Percentiles rank a stretch among this genome's conserved stretches.
Conservation (phyloP, 64 coral and sea anemone species). For the Trachythela sp. region DNA sequence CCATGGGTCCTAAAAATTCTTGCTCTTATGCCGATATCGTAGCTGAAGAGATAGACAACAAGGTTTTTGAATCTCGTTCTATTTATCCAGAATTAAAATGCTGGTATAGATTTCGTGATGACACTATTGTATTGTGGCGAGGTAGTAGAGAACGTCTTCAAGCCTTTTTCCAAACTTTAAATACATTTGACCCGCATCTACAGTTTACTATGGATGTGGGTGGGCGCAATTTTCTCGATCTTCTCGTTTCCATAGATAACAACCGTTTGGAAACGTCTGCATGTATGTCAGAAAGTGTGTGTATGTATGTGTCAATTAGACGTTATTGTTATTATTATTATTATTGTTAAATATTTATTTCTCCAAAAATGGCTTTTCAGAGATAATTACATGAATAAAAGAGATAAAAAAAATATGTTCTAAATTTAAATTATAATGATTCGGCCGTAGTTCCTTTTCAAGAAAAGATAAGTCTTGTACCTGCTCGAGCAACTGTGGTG, state of each 20-base stretch:
- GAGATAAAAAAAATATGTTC: too few relatives aligned
- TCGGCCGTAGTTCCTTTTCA: neutral
- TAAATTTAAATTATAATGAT: too few relatives aligned
- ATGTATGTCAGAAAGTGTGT: neutral
- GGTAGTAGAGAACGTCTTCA: neutral
- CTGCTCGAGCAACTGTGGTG: constrained; percentile 26
- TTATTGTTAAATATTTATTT: too few relatives aligned
- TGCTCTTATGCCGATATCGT: constrained; percentile 8
- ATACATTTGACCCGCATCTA: neutral
- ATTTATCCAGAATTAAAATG: neutral
- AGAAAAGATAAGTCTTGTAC: constrained; percentile 14
- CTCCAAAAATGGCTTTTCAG: too few relatives aligned
- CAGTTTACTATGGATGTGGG: constrained; percentile 1
- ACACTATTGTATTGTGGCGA: neutral
- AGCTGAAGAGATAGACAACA: neutral
- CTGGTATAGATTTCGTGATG: neutral
- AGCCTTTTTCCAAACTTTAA: neutral
- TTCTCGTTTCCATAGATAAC: neutral
- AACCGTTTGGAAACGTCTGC: neutral
- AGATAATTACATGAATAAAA: too few relatives aligned
- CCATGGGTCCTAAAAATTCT: constrained; percentile 9
- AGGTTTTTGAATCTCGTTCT: neutral
- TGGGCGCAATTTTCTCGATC: neutral
- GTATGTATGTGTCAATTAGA: too few relatives aligned
- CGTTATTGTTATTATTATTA: too few relatives aligned